Conservation (phyloP, 1,140 invertebrate genomes). For the Neoseiulus cucumeris region DNA sequence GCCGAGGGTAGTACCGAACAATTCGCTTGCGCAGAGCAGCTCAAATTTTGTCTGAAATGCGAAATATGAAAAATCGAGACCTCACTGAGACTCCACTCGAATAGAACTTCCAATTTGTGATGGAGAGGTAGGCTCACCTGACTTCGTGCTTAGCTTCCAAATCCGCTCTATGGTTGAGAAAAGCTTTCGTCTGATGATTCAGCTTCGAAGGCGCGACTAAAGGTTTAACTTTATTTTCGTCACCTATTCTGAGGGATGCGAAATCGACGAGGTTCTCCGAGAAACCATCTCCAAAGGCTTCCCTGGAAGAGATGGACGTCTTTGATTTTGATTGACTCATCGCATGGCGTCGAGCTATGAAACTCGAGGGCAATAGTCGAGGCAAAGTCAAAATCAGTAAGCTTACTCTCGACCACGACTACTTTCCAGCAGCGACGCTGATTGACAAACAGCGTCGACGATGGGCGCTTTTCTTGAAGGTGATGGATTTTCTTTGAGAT, state of each 20-base stretch:
- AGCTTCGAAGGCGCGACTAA: background rate
- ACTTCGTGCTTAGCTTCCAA: background rate
- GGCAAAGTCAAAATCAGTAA: too few species aligned
- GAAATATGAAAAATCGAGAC: background rate
- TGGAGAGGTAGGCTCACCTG: background rate
- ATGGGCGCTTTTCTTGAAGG: background rate
- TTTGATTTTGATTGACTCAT: too few species aligned
- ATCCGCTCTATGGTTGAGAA: background rate
- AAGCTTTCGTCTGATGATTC: conserved; percentile 4
- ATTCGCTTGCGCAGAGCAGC: conserved; percentile 1
- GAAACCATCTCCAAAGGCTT: background rate
- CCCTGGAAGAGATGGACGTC: background rate
- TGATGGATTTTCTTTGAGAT: background rate
- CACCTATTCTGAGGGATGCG: background rate
- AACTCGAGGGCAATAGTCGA: too few species aligned
- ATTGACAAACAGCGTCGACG: too few species aligned
- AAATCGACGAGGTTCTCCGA: background rate
- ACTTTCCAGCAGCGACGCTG: too few species aligned
- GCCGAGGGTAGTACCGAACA: background rate
- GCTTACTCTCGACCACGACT: too few species aligned
- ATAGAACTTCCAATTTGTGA: too few species aligned
- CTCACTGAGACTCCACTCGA: too few species aligned
- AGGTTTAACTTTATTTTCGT: background rate
- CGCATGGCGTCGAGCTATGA: too few species aligned
- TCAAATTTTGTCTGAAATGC: background rate